Conservation (phyloP, 2,888 invertebrate genomes). For the Chloromyia formosa region DNA sequence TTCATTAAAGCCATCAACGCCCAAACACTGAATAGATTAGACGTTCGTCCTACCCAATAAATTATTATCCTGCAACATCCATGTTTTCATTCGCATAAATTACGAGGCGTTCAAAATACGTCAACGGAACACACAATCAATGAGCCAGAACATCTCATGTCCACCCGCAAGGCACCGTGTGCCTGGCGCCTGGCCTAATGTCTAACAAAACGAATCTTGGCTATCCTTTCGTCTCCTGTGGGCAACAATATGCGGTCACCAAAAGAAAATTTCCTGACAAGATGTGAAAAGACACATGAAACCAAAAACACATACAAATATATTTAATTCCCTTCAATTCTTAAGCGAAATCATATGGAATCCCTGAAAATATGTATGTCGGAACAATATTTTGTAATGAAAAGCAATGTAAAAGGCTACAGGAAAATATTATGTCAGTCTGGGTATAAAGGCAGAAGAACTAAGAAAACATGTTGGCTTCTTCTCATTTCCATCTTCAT, state of each 20-base stretch:
- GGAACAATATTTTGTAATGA: neutral
- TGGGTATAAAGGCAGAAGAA: too few species aligned
- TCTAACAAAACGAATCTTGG: neutral
- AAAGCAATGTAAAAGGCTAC: too few species aligned
- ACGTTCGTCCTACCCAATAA: too few species aligned
- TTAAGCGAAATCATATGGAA: constrained; percentile 28
- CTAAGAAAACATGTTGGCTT: neutral
- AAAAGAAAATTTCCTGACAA: too few species aligned
- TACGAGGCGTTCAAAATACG: constrained; percentile 31
- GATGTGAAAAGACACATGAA: too few species aligned
- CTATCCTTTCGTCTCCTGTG: neutral
- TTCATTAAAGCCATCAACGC: too few species aligned
- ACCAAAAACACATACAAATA: too few species aligned
- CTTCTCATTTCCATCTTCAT: neutral
- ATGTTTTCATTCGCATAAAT: constrained; percentile 8
- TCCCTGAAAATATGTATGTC: neutral
- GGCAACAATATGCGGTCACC: too few species aligned
- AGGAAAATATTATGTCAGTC: too few species aligned
- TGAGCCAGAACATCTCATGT: constrained; percentile 24
- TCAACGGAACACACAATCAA: constrained; percentile 23
- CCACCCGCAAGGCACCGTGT: too few species aligned
- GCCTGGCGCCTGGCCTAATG: constrained; percentile 34
- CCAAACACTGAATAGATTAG: too few species aligned
- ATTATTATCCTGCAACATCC: neutral
- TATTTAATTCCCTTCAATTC: constrained; percentile 4